Percentiles rank a stretch among this genome's conserved stretches.
Evolutionary conservation across 2,888 invertebrate species (phyloP).

Genomic region (Litoditis marina): DNA sequence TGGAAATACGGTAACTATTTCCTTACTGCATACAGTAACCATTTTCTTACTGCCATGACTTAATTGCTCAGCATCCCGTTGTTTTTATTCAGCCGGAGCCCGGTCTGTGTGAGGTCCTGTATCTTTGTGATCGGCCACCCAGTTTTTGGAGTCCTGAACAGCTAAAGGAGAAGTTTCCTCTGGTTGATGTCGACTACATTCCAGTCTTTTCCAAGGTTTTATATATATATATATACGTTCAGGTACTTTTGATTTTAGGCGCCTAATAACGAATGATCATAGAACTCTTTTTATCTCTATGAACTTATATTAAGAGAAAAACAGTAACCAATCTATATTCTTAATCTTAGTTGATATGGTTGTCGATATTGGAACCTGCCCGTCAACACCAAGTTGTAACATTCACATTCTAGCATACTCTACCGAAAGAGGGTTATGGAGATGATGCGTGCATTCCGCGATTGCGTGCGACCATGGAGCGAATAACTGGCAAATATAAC

Average conservation of each 20-base stretch:
- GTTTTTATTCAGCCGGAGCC: slow-evolving; percentile 41
- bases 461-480: slow-evolving; percentile 39
- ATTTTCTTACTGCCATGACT: too few relatives aligned
- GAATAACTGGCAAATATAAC: slow-evolving; percentile 43
- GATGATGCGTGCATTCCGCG: slow-evolving; percentile 56
- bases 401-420: slow-evolving; percentile 29
- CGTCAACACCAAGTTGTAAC: background rate
- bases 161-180: slow-evolving; percentile 47
- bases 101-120: slow-evolving; percentile 54
- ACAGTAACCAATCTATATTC: too few relatives aligned
- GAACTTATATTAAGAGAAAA: too few relatives aligned
- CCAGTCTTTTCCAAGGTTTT: slow-evolving; percentile 50
- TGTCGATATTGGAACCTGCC: too few relatives aligned
- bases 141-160: slow-evolving; percentile 43
- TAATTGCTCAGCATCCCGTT: background rate
- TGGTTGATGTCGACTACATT: slow-evolving; percentile 46
- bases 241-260: too few relatives aligned
- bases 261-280: too few relatives aligned
- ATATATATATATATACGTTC: too few relatives aligned
- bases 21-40: too few relatives aligned
- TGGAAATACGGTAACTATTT: too few relatives aligned
- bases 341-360: too few relatives aligned
- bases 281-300: too few relatives aligned
- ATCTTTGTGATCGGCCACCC: slow-evolving; percentile 53
- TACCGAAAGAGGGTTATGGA: slow-evolving; percentile 50